A percentile compares a stretch with the other conserved stretches of the same genome.
These are phyloP conservation scores for Varecia variegata DNA, from an alignment of 2,797 vertebrate species.

Conservation along the genomic window DNA sequence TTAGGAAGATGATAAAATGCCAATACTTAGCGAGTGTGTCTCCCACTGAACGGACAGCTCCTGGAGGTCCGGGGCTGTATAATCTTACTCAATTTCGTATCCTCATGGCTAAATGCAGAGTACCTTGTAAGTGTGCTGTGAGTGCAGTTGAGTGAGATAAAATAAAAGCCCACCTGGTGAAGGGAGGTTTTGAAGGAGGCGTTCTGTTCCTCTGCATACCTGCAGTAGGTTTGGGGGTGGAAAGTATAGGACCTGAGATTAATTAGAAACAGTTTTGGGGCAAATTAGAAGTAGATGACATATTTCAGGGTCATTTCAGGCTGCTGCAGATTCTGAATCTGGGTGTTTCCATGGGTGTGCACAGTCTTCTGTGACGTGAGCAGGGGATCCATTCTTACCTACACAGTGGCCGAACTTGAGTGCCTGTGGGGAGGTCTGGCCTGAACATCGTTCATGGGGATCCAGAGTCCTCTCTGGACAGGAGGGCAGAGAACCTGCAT, in stretches of 20 bases:
- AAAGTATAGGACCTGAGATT: neutral
- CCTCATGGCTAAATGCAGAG: neutral
- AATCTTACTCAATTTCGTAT: neutral
- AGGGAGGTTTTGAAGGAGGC: neutral
- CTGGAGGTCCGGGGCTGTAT: accelerated
- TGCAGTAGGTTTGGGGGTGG: neutral
- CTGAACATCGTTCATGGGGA: accelerated
- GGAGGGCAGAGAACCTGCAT: neutral
- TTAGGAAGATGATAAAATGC: too few relatives aligned
- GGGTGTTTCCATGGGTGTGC: neutral
- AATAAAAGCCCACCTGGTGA: neutral
- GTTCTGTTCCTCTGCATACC: neutral
- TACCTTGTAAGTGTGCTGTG: accelerated
- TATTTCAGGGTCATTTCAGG: neutral
- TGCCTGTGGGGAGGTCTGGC: neutral
- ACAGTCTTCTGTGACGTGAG: neutral
- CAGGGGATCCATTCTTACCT: too few relatives aligned
- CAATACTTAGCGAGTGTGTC: neutral
- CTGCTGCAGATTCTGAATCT: neutral
- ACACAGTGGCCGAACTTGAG: accelerated
- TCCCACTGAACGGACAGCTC: accelerated
- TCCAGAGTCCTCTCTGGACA: accelerated
- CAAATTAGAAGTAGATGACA: neutral
- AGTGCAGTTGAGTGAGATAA: neutral
- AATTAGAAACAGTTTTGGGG: neutral